Evolutionary conservation across 1,140 invertebrate genomes (phyloP).

Genomic region (Drosophila nasuta): DNA sequence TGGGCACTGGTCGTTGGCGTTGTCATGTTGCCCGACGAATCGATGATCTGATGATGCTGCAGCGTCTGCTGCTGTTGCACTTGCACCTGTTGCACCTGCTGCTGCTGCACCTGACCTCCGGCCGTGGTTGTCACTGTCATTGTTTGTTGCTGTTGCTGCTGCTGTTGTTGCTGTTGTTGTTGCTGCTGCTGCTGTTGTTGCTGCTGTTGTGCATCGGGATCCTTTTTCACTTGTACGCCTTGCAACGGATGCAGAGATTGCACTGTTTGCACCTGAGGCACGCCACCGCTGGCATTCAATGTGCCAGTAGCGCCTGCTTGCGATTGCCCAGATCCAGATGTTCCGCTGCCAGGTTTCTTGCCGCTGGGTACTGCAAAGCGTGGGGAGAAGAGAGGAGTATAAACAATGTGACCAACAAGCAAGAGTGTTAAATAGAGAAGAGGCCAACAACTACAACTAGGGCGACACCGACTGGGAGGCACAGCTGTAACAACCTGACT

Average conservation of each 20-base stretch:
- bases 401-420: conserved; percentile 17
- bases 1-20: conserved; percentile 74
- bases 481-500: conserved; percentile 31
- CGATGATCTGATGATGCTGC: conserved; percentile 79
- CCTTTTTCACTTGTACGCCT: conserved; percentile 83
- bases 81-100: conserved; percentile 69
- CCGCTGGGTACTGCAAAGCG: conserved; percentile 67
- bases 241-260: conserved; percentile 81
- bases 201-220: conserved; percentile 80
- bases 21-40: conserved; percentile 72
- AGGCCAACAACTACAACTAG: conserved; percentile 15
- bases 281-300: conserved; percentile 54
- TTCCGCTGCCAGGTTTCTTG: conserved; percentile 64
- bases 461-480: conserved; percentile 19
- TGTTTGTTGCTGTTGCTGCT: conserved; percentile 64
- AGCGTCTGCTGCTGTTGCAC: conserved; percentile 72
- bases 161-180: conserved; percentile 57
- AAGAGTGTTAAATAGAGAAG: not conserved
- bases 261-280: conserved; percentile 80
- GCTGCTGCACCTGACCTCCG: conserved; percentile 66
- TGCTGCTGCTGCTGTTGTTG: conserved; percentile 66
- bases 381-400: conserved; percentile 14
- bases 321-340: conserved; percentile 42
- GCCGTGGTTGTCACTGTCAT: conserved; percentile 64
- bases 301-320: conserved; percentile 52